Percentiles rank a stretch among this genome's conserved stretches.
Conservation (phyloP, 1,140 invertebrate genomes). For the Triops cancriformis region DNA sequence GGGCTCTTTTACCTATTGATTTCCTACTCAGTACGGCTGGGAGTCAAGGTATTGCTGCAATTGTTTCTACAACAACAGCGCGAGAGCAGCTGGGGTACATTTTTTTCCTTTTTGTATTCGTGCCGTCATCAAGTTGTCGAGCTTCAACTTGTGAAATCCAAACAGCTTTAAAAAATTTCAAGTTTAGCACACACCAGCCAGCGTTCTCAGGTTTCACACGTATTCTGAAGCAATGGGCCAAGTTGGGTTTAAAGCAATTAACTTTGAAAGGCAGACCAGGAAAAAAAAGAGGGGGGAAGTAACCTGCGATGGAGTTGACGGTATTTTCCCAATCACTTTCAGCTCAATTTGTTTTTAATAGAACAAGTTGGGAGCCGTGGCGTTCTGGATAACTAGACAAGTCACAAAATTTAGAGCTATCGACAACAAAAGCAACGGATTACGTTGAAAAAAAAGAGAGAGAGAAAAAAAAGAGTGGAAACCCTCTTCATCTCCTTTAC, state of each 20-base stretch:
- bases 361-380: background rate
- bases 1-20: constrained; percentile 4
- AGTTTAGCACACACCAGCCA: background rate
- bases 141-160: background rate
- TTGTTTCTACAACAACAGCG: constrained; percentile 6
- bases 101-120: background rate
- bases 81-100: background rate
- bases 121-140: background rate
- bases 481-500: constrained; percentile 6
- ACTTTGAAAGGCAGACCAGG: background rate
- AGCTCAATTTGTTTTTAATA: background rate
- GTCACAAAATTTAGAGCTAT: constrained; percentile 2
- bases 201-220: background rate
- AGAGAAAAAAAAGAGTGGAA: background rate
- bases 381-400: background rate
- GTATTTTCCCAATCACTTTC: background rate
- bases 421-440: background rate
- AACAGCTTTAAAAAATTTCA: background rate
- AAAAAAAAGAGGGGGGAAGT: background rate
- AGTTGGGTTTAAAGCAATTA: background rate
- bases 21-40: background rate
- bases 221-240: background rate
- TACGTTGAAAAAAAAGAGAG: background rate
- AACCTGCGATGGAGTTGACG: background rate
- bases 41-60: background rate